Percentiles rank a stretch among this genome's conserved stretches.
Conservation (phyloP, 2,113 vertebrate genomes). For the Kobus ellipsiprymnus region DNA sequence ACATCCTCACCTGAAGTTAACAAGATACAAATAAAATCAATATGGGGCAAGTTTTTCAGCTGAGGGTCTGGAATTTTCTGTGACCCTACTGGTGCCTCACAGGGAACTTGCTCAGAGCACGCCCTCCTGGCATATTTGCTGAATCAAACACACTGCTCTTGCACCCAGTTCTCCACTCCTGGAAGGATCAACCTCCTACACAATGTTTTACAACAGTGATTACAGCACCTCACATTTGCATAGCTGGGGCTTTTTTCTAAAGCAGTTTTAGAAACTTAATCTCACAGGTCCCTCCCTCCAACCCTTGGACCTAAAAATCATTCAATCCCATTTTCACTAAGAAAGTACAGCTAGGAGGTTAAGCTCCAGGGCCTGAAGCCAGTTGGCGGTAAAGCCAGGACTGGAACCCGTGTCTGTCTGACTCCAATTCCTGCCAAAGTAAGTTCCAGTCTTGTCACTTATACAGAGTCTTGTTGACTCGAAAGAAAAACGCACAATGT, state of each 20-base stretch:
- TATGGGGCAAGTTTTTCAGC: background rate
- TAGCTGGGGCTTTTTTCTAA: background rate
- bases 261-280: background rate
- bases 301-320: background rate
- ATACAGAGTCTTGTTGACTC: background rate
- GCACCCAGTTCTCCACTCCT: background rate
- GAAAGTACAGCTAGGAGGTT: background rate
- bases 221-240: background rate
- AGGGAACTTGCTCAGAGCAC: background rate
- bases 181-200: background rate
- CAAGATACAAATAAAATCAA: background rate
- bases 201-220: background rate
- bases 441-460: background rate
- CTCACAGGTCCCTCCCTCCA: background rate
- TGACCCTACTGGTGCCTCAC: background rate
- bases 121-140: background rate
- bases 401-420: background rate
- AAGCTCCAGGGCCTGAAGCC: background rate
- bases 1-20: background rate
- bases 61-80: background rate
- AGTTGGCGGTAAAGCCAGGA: background rate
- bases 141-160: background rate
- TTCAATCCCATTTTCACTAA: background rate
- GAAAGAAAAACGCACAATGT: background rate
- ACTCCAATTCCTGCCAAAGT: background rate